Conservation (phyloP, 2,797 vertebrate genomes). For the Neosilurus hyrtlii region DNA sequence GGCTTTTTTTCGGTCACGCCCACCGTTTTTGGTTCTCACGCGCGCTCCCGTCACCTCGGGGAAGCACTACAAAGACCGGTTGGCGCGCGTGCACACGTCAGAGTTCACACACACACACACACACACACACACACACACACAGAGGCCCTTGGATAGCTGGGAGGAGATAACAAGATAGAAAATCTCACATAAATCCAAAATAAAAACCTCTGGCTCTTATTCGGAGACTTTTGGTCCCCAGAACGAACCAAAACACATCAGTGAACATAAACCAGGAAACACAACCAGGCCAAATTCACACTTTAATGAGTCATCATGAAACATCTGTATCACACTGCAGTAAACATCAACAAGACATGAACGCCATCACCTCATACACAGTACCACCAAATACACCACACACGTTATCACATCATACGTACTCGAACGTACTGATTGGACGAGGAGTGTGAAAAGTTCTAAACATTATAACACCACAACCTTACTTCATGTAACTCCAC, state of each 20-base stretch:
- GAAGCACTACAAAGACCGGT: background rate
- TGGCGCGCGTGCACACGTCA: background rate
- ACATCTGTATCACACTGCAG: constrained; percentile 23
- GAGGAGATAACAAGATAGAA: too few relatives aligned
- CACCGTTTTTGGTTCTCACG: constrained; percentile 55
- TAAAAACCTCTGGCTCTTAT: too few relatives aligned
- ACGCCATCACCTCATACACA: constrained; percentile 48
- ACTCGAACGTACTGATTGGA: constrained; percentile 61
- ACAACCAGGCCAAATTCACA: background rate
- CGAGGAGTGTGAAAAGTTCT: background rate
- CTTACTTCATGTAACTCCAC: background rate
- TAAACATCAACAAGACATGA: constrained; percentile 22
- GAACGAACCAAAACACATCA: background rate
- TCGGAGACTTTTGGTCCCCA: background rate
- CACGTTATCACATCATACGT: constrained; percentile 67
- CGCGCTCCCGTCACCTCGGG: constrained; percentile 49
- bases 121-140: too few relatives aligned
- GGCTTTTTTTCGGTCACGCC: constrained; percentile 62
- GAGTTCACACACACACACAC: background rate
- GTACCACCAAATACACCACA: constrained; percentile 61
- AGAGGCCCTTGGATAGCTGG: background rate
- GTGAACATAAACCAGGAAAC: background rate
- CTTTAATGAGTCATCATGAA: constrained; percentile 25
- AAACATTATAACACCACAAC: background rate
- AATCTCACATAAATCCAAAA: too few relatives aligned